phyloP scores from a whole-genome alignment of 2,797 vertebrate genomes.

The Lophotriccus pileatus region DNA sequence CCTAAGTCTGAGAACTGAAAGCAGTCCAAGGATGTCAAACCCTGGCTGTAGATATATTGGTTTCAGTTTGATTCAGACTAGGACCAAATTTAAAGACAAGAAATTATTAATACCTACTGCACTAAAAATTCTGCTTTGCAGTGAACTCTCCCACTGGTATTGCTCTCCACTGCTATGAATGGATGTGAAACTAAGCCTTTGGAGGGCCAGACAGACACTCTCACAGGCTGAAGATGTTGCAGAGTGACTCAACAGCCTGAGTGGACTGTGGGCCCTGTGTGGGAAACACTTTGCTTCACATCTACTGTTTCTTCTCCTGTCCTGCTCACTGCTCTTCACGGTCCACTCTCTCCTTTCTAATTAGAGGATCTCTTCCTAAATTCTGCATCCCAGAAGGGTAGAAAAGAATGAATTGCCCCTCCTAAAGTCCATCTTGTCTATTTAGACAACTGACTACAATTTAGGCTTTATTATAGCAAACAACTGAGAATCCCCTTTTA shows the following conservation, averaged over 20 bases:
- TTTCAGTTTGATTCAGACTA: neutral
- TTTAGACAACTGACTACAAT: neutral
- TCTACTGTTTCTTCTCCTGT: neutral
- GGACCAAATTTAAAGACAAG: neutral
- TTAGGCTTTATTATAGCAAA: neutral
- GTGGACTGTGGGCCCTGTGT: fast-evolving
- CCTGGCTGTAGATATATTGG: neutral
- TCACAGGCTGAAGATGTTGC: neutral
- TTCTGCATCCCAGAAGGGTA: neutral
- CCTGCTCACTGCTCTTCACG: neutral
- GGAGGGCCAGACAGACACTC: neutral
- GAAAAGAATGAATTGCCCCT: neutral
- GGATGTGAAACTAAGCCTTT: neutral
- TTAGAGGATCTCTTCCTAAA: neutral
- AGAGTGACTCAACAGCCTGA: neutral
- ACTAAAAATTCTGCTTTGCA: neutral
- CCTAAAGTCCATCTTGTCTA: neutral
- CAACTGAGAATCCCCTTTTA: neutral
- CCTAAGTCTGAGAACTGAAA: neutral
- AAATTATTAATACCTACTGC: neutral
- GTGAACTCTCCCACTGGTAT: neutral
- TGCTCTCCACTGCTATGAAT: neutral
- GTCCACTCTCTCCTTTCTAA: neutral
- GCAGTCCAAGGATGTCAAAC: neutral
- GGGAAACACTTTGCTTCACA: neutral